Base-by-base conservation (phyloP, 2,888 invertebrate genomes). In the Cremastinae sp. region DNA sequence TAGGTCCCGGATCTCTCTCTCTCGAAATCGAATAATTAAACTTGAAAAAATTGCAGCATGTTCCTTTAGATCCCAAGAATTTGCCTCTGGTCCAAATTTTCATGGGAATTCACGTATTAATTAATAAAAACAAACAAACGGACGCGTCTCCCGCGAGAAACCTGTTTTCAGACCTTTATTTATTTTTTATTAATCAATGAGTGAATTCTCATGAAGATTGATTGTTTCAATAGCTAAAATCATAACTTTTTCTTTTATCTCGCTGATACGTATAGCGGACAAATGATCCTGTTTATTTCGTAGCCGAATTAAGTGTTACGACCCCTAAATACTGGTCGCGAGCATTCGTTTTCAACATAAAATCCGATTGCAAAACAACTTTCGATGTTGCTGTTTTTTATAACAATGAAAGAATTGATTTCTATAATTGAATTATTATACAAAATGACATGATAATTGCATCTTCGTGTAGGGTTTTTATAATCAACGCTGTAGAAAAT, bases 231-330 rank as follows among this genome's bases (percentile, higher is more conserved):
- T n/a, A n/a, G n/a, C n/a, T n/a, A n/a, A n/a, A n/a, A n/a, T n/a
- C n/a, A n/a, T n/a, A n/a, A 66, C 55, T 28, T 66, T 66, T 47
- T 68, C 68, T 68, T 68, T 68, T 12, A 68, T 20, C 20, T 49
- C 12, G 9, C 58, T 37, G 1, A 58, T 68, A 12, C 20, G 8
- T 5, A 58, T 49, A 37, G 68, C 58, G 12, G 68, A 47, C 14
- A 58, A 22, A 39, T 22, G 49, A 1, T 12, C 16, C 12, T 58
- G 37, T 39, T 22, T 37, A 39, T 49, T 68, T 16, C 14, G 1
- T 12, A 68, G 14, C 41, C 39, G 49, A 9, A 58, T 58, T 16
- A 68, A 49, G 28, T 68, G 58, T 1, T 37, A 3, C 10, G 62
- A 62, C 49, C 20, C 62, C 47, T 68, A 47, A 39, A 37, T 49